A percentile compares a stretch with the other conserved stretches of the same genome.
These are phyloP conservation scores for Tetrax tetrax DNA, from an alignment of 2,113 vertebrate genomes.

Conservation along the genomic window DNA sequence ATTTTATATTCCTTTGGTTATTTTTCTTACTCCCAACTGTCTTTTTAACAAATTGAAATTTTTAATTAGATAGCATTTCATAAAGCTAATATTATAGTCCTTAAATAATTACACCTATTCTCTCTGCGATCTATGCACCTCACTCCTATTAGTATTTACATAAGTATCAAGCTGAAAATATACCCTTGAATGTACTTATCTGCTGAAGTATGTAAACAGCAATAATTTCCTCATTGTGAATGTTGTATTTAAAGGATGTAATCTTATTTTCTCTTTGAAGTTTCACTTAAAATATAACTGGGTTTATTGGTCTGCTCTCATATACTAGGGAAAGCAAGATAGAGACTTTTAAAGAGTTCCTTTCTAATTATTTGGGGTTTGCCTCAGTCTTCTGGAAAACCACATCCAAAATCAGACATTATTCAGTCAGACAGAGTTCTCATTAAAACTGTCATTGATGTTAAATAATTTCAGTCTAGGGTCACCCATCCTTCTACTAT, in stretches of 20 bases:
- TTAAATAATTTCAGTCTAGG: not conserved
- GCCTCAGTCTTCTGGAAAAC: not conserved
- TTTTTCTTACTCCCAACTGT: not conserved
- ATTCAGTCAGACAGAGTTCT: not conserved
- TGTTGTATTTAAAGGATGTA: not conserved
- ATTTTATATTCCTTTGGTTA: not conserved
- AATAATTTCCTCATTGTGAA: not conserved
- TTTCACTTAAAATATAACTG: not conserved
- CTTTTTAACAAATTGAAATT: not conserved
- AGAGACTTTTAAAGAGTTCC: not conserved
- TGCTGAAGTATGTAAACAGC: not conserved
- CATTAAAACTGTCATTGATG: not conserved
- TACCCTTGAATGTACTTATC: not conserved
- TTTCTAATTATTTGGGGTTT: not conserved
- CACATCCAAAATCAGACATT: fast-evolving
- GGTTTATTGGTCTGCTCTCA: fast-evolving
- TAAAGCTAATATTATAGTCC: not conserved
- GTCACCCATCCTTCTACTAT: not conserved
- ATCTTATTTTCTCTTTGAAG: not conserved
- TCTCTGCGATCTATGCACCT: not conserved
- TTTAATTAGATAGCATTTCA: not conserved
- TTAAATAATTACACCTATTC: not conserved
- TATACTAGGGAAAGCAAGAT: not conserved
- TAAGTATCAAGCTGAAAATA: not conserved
- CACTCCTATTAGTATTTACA: not conserved